Percentiles rank a stretch among this genome's conserved stretches.
Conservation (phyloP, 64 coral and sea anemone species). For the Stichodactyla helianthus region DNA sequence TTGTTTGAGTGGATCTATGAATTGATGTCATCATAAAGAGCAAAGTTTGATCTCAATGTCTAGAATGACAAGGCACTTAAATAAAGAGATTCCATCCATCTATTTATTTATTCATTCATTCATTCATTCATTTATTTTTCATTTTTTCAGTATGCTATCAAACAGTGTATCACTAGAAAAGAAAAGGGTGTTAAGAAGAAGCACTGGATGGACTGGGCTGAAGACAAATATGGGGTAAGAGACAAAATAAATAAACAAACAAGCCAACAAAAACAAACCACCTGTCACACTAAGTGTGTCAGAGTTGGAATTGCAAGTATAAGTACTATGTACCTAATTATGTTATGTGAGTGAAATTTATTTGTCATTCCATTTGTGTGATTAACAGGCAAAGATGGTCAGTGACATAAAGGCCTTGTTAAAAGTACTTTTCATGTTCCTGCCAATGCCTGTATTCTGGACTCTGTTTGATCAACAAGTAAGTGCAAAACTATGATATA, state of each 20-base stretch:
- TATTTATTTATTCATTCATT: no score
- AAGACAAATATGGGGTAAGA: constrained; percentile 88
- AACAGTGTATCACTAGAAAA: constrained; percentile 37
- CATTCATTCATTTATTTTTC: neutral
- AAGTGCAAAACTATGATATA: neutral
- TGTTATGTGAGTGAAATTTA: neutral
- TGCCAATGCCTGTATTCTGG: constrained; percentile 95
- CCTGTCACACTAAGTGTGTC: no score
- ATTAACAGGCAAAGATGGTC: constrained; percentile 62
- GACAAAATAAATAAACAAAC: neutral
- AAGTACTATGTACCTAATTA: neutral
- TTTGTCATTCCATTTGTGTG: neutral
- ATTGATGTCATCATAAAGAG: no score
- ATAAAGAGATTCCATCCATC: no score
- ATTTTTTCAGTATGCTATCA: constrained; percentile 60
- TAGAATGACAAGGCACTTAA: no score
- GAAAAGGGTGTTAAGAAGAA: constrained; percentile 49
- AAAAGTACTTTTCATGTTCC: constrained; percentile 94
- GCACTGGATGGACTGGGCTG: constrained; percentile 98
- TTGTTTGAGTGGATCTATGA: no score
- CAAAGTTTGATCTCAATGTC: no score
- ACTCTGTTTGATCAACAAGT: constrained; percentile 99
- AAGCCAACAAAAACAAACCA: no score
- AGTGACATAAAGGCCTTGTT: constrained; percentile 88
- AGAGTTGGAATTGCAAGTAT: no score